Evolutionary conservation across 2,888 invertebrate genomes (phyloP), one percentile per base, ranked within the genome.

Genomic region (Caenorhabditis japonica): DNA sequence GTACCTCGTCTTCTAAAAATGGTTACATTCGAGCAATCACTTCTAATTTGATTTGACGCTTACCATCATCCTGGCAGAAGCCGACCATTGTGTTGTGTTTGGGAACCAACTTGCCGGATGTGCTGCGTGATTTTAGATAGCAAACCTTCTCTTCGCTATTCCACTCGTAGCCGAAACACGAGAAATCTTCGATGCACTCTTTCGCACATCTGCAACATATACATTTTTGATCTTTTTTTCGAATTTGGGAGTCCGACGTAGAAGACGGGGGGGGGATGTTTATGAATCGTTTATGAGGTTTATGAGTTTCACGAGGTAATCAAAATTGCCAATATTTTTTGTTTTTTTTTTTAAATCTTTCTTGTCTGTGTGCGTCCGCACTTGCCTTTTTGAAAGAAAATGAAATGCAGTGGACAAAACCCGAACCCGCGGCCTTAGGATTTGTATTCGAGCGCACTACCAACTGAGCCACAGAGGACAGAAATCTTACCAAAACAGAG

Each of bases 21-120:
- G 52, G 62, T 58, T 68, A 68, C 58, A 58, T 68, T 64, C 64
- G 39, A 56, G 64, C 66, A 58, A 68, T 51, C 66, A 51, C 43
- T 52, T 51, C 66, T 17, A 46, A 36, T 38, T 46, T 38, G 33
- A 17, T 23, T 5, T 39, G 36, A 3, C 34, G 38, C 71, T 72
- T 49, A 77, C 77, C 74, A 66, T 75, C 74, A 70, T 77, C 75
- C 13, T 70, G 52, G 36, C 77, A 77, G 64, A 77, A 74, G 25
- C 77, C 75, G 49, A 77, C 62, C 34, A 72, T 53, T 1, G 75
- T 55, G 36, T 75, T 68, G 34, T 69, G 66, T 34, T 72, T 75
- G 43, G 52, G 41, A 4, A 60, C 39, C 21, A 77, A 41, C 15
- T 62, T 49, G 10, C 75, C 75, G 7, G 77, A 72, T 5, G 69